These are phyloP conservation scores for Iphiclides podalirius DNA, from an alignment of 2,888 invertebrate genomes.

Conservation along the genomic window DNA sequence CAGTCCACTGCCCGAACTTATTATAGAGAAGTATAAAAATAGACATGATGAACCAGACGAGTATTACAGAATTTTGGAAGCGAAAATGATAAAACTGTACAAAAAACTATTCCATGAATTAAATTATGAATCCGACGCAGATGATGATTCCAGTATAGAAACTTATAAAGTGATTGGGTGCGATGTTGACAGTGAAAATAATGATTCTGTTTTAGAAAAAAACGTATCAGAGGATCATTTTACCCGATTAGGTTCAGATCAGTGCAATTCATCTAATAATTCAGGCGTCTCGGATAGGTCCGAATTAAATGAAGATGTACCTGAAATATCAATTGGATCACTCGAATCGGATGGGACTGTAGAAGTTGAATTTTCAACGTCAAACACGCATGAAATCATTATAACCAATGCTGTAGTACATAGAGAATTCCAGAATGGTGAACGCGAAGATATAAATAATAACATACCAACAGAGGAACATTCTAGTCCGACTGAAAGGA, in stretches of 20 bases:
- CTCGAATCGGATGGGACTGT: background rate
- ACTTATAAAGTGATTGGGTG: background rate
- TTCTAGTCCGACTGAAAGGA: too few species aligned
- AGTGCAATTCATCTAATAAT: background rate
- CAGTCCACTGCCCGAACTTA: conserved; percentile 5
- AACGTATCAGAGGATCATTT: too few species aligned
- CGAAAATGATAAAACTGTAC: conserved; percentile 1
- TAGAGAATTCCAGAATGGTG: conserved; percentile 18
- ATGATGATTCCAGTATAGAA: background rate
- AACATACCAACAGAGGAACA: too few species aligned
- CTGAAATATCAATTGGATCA: background rate
- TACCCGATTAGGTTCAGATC: too few species aligned
- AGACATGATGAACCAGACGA: conserved; percentile 11
- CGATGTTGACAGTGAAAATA: background rate
- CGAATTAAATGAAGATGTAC: too few species aligned
- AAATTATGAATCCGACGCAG: background rate
- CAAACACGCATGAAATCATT: background rate
- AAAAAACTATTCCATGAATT: background rate
- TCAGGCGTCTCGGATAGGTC: too few species aligned
- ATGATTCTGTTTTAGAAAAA: too few species aligned
- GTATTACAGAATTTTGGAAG: background rate
- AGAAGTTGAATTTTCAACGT: background rate
- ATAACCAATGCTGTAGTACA: background rate
- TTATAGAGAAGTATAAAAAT: conserved; percentile 3
- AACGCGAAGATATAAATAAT: conserved; percentile 7